Evolutionary conservation across 2,888 invertebrate genomes (phyloP).

Genomic region (Melikaiella ostensackeni): DNA sequence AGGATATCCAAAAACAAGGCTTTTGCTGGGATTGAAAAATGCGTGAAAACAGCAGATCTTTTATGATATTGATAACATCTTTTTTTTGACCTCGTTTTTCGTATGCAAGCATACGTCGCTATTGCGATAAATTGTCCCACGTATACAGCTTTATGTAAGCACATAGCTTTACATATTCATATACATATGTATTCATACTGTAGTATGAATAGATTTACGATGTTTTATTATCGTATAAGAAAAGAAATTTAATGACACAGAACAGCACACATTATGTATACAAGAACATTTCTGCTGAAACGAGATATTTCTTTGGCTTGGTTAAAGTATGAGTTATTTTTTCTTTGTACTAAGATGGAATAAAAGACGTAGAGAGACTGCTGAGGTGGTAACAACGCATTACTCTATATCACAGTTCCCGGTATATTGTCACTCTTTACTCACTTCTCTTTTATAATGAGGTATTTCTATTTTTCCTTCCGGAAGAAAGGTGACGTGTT

Average conservation of each 20-base stretch:
- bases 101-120: too few species aligned
- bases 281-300: slow-evolving; percentile 21
- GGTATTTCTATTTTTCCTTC: slow-evolving; percentile 3
- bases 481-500: slow-evolving; percentile 2
- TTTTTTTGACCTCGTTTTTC: too few species aligned
- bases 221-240: background rate
- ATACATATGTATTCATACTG: too few species aligned
- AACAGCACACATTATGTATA: background rate
- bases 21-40: too few species aligned
- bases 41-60: too few species aligned
- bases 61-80: too few species aligned
- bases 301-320: slow-evolving; percentile 11
- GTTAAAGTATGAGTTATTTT: slow-evolving; percentile 26
- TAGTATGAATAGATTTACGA: background rate
- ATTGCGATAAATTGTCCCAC: too few species aligned
- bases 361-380: slow-evolving; percentile 3
- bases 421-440: slow-evolving; percentile 20
- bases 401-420: slow-evolving; percentile 17
- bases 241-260: slow-evolving; percentile 27
- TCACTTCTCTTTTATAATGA: slow-evolving; percentile 6
- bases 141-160: background rate
- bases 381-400: slow-evolving; percentile 17
- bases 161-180: too few species aligned
- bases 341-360: slow-evolving; percentile 11
- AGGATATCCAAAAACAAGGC: too few species aligned